Base-by-base conservation (phyloP, 1,140 invertebrate species). In the Drosophila insularis region DNA sequence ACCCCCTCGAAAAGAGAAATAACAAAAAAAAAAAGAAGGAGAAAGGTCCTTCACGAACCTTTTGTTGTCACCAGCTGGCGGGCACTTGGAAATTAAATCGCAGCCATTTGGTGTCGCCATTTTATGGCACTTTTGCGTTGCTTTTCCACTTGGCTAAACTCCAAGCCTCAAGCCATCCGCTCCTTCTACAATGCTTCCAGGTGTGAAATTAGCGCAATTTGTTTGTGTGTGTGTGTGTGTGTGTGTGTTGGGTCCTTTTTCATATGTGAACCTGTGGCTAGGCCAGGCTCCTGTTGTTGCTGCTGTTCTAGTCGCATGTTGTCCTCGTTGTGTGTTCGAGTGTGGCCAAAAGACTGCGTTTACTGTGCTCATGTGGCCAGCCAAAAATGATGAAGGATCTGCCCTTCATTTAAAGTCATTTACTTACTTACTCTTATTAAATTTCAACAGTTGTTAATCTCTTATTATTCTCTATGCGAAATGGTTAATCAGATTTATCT, bases 141-240 rank as follows among this genome's bases (percentile, higher is more conserved):
- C 74, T 65, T 72, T 77, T 81, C 67, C 69, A 72, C 68, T 65
- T 76, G 72, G 68, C 61, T 43, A 59, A 62, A 55, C 21, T 59
- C 35, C 35, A 37, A 39, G 19, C 59, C 35, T 40, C 59, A 14
- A 21, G 11, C 37, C 59, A 11, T n/a, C 35, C 8, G 11, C 32
- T 32, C 17, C 4, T 19, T 54, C 53, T 7, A 5, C n/a, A 60
- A 64, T 39, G 63, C 73, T 60, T 56, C 61, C 78, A 85, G 82
- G 81, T 85, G 82, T 78, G 74, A 81, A 87, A 87, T 85, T 85
- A 86, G 78, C 74, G 68, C 74, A 69, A 85, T 81, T 85, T 60
- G 14, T 27, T 53, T 27, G 50, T 31, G 39, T 19, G 10, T 58
- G 69, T 21, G 21, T 53, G 59, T 17, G 31, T 58, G 17, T 14